Evolutionary conservation across 2,888 invertebrate genomes (phyloP), one percentile per base, ranked within the genome.

Genomic region (Melinaea marsaeus): DNA sequence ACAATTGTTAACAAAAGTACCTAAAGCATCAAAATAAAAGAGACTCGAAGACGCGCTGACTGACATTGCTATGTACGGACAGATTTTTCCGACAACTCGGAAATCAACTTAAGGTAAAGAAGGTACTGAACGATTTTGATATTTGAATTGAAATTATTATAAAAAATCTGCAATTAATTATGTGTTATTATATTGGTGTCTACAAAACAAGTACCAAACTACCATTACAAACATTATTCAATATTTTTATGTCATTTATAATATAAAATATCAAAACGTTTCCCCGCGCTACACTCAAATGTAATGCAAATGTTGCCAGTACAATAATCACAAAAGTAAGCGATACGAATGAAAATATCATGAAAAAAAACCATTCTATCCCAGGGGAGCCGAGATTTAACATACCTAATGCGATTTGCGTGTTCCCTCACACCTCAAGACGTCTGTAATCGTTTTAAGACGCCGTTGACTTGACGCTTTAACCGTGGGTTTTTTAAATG

Each of bases 401-500:
- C 90, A 89, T 89, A 88, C 79, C 87, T 90, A 90, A 90, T 90
- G 90, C 89, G 89, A 83, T 90, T 90, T 90, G 82, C 90, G 88
- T 90, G 90, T 90, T 78, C 80, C 81, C 72, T 80, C 77, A 76
- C 83, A 80, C 81, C 84, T 82, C 75, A 77, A 79, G 75, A 78
- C 78, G 79, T 77, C 80, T 73, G 84, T 88, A 89, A 89, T 88
- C 88, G 88, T 79, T 89, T 88, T 87, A 87, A 89, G 88, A 88
- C 86, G 83, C 74, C 79, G 85, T 84, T 82, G 80, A 83, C 83
- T 83, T 73, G 78, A 75, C 75, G 79, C 77, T 75, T 79, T 74
- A 51, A 51, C 51, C 48, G 62, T 55, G 61, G 61, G 47, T 61
- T 61, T 62, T 62, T 65, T 63, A 61, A 60, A 51, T 51, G 51